Percentiles rank a stretch among this genome's conserved stretches.
These are phyloP conservation scores for Acronicta alni DNA, from an alignment of 2,888 invertebrate species.

Conservation along the genomic window DNA sequence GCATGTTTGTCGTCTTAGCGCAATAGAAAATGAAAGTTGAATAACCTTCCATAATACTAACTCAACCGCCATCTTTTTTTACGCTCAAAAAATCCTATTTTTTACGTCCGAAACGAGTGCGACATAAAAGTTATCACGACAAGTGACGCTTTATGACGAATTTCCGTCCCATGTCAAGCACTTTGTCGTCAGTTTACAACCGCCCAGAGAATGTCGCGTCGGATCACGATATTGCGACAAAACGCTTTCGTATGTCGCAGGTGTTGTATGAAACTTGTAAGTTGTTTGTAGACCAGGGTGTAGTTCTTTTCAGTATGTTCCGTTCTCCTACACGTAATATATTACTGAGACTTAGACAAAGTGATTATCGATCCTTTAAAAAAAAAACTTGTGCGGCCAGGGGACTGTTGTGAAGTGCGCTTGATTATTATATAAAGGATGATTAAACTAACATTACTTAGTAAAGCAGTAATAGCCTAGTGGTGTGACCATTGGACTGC, in stretches of 20 bases:
- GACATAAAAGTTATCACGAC: conserved; percentile 56
- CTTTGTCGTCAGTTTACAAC: conserved; percentile 38
- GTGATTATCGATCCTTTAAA: no score
- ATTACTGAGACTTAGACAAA: no score
- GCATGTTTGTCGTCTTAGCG: background rate
- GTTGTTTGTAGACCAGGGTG: background rate
- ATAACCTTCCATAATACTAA: conserved; percentile 1
- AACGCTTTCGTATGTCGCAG: conserved; percentile 1
- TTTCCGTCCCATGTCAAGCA: conserved; percentile 38
- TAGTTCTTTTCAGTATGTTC: no score
- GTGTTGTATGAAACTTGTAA: background rate
- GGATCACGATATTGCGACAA: conserved; percentile 11
- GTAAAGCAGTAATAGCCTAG: no score
- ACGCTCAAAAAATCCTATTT: conserved; percentile 12
- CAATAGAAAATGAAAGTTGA: background rate
- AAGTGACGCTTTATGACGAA: conserved; percentile 53
- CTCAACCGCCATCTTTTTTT: conserved; percentile 4
- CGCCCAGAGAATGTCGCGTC: conserved; percentile 23
- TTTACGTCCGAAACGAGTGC: conserved; percentile 29
- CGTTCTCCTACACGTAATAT: no score
- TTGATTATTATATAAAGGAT: no score
- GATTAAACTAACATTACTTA: no score
- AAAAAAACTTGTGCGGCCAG: no score
- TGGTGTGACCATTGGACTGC: no score
- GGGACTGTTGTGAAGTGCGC: no score